Percentiles rank a stretch among this genome's conserved stretches.
Evolutionary conservation across 2,113 vertebrate genomes (phyloP).

Genomic region (Cryptotis parvus): DNA sequence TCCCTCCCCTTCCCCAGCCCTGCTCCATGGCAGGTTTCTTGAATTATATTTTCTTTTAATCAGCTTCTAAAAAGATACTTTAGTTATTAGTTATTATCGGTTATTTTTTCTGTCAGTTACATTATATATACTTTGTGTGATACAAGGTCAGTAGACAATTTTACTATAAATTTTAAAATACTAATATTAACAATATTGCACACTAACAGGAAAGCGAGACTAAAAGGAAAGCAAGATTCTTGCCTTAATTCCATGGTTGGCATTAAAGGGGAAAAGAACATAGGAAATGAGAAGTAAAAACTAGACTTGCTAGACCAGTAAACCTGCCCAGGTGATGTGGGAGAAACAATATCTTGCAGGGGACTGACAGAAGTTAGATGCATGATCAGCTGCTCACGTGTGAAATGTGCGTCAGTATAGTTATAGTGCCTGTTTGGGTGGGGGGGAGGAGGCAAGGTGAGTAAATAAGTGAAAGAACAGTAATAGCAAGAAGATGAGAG

Average conservation of each 20-base stretch:
- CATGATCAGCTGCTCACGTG: background rate
- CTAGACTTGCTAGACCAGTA: background rate
- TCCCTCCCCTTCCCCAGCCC: too few species aligned
- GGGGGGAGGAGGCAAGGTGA: background rate
- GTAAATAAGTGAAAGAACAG: background rate
- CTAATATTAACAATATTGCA: slow-evolving; percentile 32
- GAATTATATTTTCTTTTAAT: too few species aligned
- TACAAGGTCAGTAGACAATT: background rate
- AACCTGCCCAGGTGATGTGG: background rate
- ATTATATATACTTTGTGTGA: background rate
- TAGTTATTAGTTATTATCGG: background rate
- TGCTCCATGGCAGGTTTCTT: too few species aligned
- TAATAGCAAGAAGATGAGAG: background rate
- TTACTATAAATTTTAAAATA: slow-evolving; percentile 14
- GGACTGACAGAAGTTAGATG: too few species aligned
- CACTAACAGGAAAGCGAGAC: background rate
- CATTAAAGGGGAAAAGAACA: background rate
- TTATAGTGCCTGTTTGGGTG: background rate
- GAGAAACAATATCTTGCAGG: too few species aligned
- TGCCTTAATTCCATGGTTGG: background rate
- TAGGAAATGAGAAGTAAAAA: background rate
- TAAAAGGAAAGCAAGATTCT: background rate
- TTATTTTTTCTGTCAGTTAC: background rate
- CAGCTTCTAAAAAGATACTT: slow-evolving; percentile 30
- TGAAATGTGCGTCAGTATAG: background rate